Evolutionary conservation across 2,113 vertebrate genomes (phyloP).

Genomic region (Cynopterus brachyotis): DNA sequence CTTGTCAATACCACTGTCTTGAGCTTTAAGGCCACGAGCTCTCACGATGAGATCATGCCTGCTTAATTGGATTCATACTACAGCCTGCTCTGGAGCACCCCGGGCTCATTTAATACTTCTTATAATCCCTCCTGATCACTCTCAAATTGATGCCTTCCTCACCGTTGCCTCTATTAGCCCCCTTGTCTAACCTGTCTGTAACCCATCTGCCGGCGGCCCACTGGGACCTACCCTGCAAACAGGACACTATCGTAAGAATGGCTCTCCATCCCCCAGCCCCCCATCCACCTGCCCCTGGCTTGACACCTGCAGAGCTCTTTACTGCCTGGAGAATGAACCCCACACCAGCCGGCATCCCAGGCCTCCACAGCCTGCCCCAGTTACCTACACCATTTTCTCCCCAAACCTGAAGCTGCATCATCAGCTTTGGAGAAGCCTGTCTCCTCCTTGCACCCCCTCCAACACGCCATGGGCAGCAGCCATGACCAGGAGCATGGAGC

Average conservation of each 20-base stretch:
- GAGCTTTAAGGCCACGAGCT: not conserved
- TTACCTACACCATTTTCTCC: not conserved
- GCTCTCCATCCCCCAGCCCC: no score
- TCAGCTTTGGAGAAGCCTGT: not conserved
- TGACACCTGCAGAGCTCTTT: not conserved
- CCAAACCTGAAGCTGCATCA: not conserved
- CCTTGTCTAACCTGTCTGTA: not conserved
- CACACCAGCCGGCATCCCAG: not conserved
- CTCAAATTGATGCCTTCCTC: constrained; percentile 33
- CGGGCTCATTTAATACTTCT: not conserved
- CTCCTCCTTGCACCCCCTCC: not conserved
- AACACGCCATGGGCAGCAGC: not conserved
- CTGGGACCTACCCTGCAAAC: no score
- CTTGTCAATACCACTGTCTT: not conserved
- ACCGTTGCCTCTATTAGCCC: not conserved
- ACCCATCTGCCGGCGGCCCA: no score
- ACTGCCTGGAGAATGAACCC: not conserved
- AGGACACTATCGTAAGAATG: no score
- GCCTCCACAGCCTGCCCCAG: not conserved
- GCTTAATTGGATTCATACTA: not conserved
- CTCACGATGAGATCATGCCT: not conserved
- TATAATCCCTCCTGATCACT: not conserved
- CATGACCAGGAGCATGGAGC: not conserved
- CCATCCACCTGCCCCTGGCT: no score
- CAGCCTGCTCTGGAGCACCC: not conserved